These are phyloP conservation scores for Progne subis DNA, from an alignment of 2,113 vertebrate species.

Conservation along the genomic window DNA sequence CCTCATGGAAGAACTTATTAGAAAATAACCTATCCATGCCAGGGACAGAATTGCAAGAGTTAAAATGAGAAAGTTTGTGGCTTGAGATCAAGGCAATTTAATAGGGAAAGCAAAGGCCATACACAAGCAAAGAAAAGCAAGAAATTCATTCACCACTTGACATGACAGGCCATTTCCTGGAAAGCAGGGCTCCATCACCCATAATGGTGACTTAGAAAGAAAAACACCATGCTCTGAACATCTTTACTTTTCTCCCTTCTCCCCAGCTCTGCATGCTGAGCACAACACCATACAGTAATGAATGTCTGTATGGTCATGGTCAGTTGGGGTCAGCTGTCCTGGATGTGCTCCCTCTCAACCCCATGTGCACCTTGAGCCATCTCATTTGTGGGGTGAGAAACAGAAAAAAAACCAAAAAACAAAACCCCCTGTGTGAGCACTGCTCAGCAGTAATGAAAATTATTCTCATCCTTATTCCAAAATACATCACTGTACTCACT, in stretches of 20 bases:
- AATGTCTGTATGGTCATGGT: rapidly evolving
- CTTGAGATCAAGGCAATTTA: not conserved
- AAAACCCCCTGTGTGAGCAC: not conserved
- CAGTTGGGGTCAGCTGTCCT: not conserved
- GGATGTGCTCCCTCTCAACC: not conserved
- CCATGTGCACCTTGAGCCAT: not conserved
- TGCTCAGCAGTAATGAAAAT: not conserved
- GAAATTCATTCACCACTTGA: not conserved
- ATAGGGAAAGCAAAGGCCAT: not conserved
- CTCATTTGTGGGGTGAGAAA: not conserved
- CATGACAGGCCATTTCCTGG: not conserved
- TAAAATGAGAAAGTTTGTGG: not conserved
- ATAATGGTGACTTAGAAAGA: rapidly evolving
- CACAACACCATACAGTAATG: rapidly evolving
- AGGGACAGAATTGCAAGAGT: not conserved
- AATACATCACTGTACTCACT: rapidly evolving
- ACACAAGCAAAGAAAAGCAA: not conserved
- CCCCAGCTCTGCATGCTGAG: not conserved
- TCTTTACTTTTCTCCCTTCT: not conserved
- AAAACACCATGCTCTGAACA: not conserved
- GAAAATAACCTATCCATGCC: not conserved
- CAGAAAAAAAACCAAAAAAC: not conserved
- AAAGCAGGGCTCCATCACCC: not conserved
- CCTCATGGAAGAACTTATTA: not conserved
- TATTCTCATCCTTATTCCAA: not conserved